Conservation (phyloP, 2,888 invertebrate species). For the Sarcophaga rosellei region DNA sequence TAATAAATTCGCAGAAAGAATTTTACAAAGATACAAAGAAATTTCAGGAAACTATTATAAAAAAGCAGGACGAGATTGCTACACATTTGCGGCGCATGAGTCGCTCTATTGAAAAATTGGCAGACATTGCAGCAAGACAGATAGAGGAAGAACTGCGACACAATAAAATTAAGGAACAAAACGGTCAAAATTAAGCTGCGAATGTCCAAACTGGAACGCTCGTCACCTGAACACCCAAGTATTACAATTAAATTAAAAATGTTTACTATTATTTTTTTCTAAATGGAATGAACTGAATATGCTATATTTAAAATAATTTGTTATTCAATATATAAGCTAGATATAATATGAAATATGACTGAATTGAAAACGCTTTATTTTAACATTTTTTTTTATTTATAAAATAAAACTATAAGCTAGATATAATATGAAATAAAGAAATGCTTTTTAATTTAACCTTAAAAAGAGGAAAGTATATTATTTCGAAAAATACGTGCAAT, state of each 20-base stretch:
- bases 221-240: too few relatives aligned
- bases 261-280: not conserved
- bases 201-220: too few relatives aligned
- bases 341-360: not conserved
- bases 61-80: conserved; percentile 4
- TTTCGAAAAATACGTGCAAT: conserved; percentile 21
- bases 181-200: not conserved
- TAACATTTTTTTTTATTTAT: not conserved
- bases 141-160: not conserved
- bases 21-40: conserved; percentile 9
- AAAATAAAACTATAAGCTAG: not conserved
- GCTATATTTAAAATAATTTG: not conserved
- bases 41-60: conserved; percentile 1
- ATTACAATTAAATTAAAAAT: too few relatives aligned
- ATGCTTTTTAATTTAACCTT: not conserved
- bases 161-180: conserved; percentile 19
- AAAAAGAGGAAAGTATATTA: conserved; percentile 26
- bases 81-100: not conserved
- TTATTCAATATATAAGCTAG: not conserved
- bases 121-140: not conserved
- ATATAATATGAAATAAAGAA: not conserved
- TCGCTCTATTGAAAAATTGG: not conserved
- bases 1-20: conserved; percentile 5
- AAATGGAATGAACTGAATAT: not conserved
- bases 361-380: not conserved